Base-by-base conservation (phyloP, 1,140 invertebrate species). In the Diprion similis region DNA sequence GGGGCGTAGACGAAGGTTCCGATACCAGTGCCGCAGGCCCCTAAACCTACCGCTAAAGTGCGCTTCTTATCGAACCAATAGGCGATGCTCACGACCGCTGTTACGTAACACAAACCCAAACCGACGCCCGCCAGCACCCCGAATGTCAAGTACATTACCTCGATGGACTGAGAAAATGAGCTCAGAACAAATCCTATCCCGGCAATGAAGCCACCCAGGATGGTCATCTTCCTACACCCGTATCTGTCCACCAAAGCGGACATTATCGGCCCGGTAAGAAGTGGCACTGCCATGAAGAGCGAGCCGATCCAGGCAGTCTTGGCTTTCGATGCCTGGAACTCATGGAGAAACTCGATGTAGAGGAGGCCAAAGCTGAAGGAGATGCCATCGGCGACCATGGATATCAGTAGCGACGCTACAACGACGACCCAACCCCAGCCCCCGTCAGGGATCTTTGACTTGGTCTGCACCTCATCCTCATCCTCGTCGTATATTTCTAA, bases 31-130 rank as follows among this genome's bases (percentile, higher is more conserved):
- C 96, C 96, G 78, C 95, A 96, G 3, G 97, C 96, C 0, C 96
- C 95, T 47, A 99, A 90, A 0, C 98, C 96, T 13, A 96, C 97
- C 6, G 98, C 98, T 66, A 99, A 89, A 11, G 95, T 96, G 37
- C 97, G 90, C 81, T 94, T 95, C 81, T 96, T 95, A 78, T 99
- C 97, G 84, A 99, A 99, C 92, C 98, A 99, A 83, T 96, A 98
- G 11, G 97, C 97, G 70, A 99, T 97, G 47, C 92, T 93, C 2
- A 99, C 97, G 1, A 97, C 95, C 1, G 95, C 95, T 11, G 96
- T 96, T 1, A 98, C 96, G 82, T 96, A 96, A 47, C 95, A 95
- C 46, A 97, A 87, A 4, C 95, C 95, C 71, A 98, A 89, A 7
- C 96, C 96, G 19, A 97, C 87, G 1, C 96, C 96, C 46, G 95